Conservation (phyloP, 2,888 invertebrate species). For the Apamea sordens region DNA sequence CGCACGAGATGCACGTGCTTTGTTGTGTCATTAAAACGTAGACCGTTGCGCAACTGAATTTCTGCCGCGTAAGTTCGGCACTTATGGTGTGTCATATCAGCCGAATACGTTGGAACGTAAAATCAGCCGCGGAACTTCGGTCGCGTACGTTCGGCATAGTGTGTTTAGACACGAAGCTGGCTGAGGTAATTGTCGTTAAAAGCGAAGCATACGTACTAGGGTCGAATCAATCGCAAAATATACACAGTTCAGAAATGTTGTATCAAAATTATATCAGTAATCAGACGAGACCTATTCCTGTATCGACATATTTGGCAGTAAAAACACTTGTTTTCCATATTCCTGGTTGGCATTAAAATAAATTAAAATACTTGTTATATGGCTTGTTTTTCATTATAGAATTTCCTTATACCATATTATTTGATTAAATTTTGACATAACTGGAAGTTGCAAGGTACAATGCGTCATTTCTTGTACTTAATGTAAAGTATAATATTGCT, state of each 20-base stretch:
- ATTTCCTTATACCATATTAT: not conserved
- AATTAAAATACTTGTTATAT: not conserved
- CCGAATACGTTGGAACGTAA: too few relatives aligned
- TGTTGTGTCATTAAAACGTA: too few relatives aligned
- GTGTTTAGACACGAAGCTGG: too few relatives aligned
- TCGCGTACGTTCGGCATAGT: too few relatives aligned
- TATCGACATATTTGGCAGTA: conserved; percentile 18
- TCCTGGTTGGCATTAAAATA: conserved; percentile 10
- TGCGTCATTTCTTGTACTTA: conserved; percentile 45
- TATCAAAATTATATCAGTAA: conserved; percentile 20
- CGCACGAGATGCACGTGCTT: too few relatives aligned
- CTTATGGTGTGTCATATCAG: too few relatives aligned
- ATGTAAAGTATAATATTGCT: conserved; percentile 61
- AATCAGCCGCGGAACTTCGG: too few relatives aligned
- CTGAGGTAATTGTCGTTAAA: conserved; percentile 7
- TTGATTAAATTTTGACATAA: conserved; percentile 11
- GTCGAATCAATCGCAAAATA: not conserved
- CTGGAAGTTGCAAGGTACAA: conserved; percentile 34
- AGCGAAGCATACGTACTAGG: conserved; percentile 1
- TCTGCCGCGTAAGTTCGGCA: too few relatives aligned
- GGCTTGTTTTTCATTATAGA: not conserved
- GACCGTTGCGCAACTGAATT: too few relatives aligned
- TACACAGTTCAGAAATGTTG: not conserved
- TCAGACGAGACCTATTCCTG: conserved; percentile 24
- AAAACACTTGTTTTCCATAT: conserved; percentile 15